A percentile compares a stretch with the other conserved stretches of the same genome.
Evolutionary conservation across 2,888 invertebrate species (phyloP).

Genomic region (Fissipunctia ypsillon): DNA sequence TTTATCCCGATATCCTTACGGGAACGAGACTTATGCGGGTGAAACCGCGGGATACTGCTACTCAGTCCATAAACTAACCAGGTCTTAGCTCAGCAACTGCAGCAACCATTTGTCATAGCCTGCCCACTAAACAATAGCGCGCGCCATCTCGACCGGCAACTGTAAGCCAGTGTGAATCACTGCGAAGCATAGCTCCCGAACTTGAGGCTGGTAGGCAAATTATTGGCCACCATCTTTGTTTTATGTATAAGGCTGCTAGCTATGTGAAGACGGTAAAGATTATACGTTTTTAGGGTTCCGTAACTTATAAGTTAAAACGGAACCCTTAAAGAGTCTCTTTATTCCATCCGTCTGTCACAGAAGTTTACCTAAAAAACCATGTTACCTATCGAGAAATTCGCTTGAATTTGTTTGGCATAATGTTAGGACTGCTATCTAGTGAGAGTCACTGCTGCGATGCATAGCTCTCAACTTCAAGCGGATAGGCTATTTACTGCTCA

Average conservation of each 20-base stretch:
- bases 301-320: background rate
- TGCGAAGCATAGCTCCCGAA: constrained; percentile 10
- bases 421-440: too few relatives aligned
- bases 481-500: background rate
- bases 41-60: too few relatives aligned
- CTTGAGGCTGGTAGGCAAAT: constrained; percentile 21
- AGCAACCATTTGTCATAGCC: constrained; percentile 14
- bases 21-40: too few relatives aligned
- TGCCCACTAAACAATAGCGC: constrained; percentile 9
- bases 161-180: constrained; percentile 35
- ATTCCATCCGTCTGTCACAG: background rate
- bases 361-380: background rate
- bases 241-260: background rate
- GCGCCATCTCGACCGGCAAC: constrained; percentile 5
- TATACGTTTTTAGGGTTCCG: background rate
- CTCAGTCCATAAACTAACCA: background rate
- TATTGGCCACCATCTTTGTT: constrained; percentile 10
- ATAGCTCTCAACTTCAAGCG: too few relatives aligned
- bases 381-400: background rate
- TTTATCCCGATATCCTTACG: too few relatives aligned
- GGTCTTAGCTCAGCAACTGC: background rate
- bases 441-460: too few relatives aligned
- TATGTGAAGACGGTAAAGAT: background rate
- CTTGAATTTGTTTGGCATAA: too few relatives aligned
- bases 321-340: background rate